Conservation (phyloP, 1,140 invertebrate species). For the Diabrotica virgifera region DNA sequence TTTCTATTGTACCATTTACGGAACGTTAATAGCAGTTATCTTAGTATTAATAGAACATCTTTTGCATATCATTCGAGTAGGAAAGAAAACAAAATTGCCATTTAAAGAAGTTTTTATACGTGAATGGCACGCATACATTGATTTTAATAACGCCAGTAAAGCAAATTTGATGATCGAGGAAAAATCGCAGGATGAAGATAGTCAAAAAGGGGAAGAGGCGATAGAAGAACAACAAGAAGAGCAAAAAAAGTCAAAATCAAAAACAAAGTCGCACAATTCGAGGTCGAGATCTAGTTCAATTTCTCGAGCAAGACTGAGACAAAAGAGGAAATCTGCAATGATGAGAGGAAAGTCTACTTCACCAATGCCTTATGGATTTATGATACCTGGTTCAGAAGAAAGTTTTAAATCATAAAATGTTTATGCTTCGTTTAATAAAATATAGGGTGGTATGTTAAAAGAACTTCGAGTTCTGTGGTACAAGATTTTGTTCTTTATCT, state of each 20-base stretch:
- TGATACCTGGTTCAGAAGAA: not conserved
- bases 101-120: slow-evolving; percentile 43
- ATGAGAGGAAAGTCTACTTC: not conserved
- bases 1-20: slow-evolving; percentile 50
- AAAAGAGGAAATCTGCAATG: not conserved
- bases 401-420: not conserved
- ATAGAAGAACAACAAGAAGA: not conserved
- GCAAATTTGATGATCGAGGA: slow-evolving; percentile 30
- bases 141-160: slow-evolving; percentile 73
- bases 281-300: slow-evolving; percentile 8
- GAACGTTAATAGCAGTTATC: slow-evolving; percentile 34
- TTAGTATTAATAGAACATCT: slow-evolving; percentile 41
- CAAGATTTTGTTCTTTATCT: no score
- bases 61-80: slow-evolving; percentile 34
- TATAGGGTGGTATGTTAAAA: no score
- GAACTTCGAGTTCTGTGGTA: no score
- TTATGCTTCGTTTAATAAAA: no score
- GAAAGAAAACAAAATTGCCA: slow-evolving; percentile 35
- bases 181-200: not conserved
- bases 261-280: slow-evolving; percentile 2
- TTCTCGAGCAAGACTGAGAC: slow-evolving; percentile 5
- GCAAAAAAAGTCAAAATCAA: not conserved
- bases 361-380: slow-evolving; percentile 8
- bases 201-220: not conserved
- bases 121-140: slow-evolving; percentile 64